These are phyloP conservation scores for Psilopsiagon aymara DNA, from an alignment of 2,113 vertebrate genomes.

Conservation along the genomic window DNA sequence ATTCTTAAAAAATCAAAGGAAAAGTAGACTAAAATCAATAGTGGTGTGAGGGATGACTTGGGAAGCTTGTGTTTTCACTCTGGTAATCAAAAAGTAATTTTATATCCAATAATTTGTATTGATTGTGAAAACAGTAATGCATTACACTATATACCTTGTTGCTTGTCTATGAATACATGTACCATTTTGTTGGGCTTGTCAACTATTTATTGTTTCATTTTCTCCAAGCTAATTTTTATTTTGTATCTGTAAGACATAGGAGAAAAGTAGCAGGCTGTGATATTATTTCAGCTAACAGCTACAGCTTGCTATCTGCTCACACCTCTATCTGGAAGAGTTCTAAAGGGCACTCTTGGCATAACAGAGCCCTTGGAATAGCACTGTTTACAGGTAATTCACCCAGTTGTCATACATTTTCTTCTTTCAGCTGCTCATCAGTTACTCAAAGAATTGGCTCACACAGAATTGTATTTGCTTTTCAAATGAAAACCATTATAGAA, in stretches of 20 bases:
- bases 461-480: not conserved
- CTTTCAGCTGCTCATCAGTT: not conserved
- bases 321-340: not conserved
- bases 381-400: not conserved
- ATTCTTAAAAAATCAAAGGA: slow-evolving; percentile 68
- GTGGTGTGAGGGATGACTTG: slow-evolving; percentile 76
- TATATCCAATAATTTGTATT: slow-evolving; percentile 88
- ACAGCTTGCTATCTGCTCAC: not conserved
- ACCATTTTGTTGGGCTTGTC: slow-evolving; percentile 39
- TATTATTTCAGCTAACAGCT: slow-evolving; percentile 37
- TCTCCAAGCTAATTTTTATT: slow-evolving; percentile 48
- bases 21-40: slow-evolving; percentile 83
- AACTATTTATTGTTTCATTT: slow-evolving; percentile 57
- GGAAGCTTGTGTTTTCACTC: slow-evolving; percentile 82
- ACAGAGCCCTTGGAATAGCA: not conserved
- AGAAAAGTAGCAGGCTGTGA: not conserved
- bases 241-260: not conserved
- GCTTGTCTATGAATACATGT: slow-evolving; percentile 71
- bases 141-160: slow-evolving; percentile 68
- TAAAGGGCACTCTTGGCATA: not conserved
- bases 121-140: slow-evolving; percentile 77
- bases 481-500: not conserved
- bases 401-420: not conserved
- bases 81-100: slow-evolving; percentile 92
- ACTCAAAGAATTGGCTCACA: not conserved